phyloP scores from a whole-genome alignment of 64 coral and sea anemone genomes.

The Trachythela sp. region DNA sequence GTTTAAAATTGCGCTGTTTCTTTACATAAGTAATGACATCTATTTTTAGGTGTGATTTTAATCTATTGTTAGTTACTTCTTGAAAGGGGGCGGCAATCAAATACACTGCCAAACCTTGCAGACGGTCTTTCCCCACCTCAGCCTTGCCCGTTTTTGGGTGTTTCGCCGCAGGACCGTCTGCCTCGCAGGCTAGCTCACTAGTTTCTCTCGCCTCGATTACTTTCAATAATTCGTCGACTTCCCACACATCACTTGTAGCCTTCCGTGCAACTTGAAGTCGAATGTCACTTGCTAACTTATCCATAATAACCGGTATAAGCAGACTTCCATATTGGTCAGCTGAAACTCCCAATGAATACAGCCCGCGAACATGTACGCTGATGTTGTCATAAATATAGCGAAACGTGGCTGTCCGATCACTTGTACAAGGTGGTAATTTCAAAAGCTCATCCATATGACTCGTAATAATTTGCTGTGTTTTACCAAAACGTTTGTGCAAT shows the following conservation, averaged over 20 bases:
- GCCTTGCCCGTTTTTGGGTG: too few relatives aligned
- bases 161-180: too few relatives aligned
- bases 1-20: too few relatives aligned
- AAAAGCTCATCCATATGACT: background rate
- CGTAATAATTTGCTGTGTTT: background rate
- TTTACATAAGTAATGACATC: too few relatives aligned
- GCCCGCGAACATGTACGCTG: background rate
- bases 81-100: too few relatives aligned
- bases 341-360: background rate
- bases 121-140: too few relatives aligned
- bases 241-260: background rate
- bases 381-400: background rate
- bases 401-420: background rate
- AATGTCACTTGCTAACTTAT: background rate
- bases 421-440: background rate
- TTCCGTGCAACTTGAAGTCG: background rate
- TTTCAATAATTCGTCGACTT: background rate
- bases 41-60: too few relatives aligned
- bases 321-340: background rate
- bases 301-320: background rate
- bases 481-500: background rate
- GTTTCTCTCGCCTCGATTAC: background rate
- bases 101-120: too few relatives aligned
- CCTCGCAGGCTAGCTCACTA: too few relatives aligned
- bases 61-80: too few relatives aligned